phyloP scores from a whole-genome alignment of 2,113 vertebrate species.

The Ramphastos sulfuratus region DNA sequence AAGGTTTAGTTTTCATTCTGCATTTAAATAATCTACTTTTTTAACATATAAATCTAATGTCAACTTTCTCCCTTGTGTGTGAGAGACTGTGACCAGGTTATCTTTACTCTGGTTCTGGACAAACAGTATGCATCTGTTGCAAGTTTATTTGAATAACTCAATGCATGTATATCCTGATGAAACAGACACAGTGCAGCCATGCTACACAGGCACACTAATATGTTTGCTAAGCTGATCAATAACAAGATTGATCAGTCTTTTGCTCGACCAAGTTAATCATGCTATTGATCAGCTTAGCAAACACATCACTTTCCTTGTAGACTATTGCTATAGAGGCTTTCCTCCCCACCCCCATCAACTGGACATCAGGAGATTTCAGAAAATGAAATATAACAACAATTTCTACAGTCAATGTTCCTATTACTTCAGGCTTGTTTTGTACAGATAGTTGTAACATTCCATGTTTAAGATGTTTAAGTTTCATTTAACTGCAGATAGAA shows the following conservation, averaged over 20 bases:
- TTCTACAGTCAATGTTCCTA: slow-evolving; percentile 35
- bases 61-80: slow-evolving; percentile 5
- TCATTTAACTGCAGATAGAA: background rate
- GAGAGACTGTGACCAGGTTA: slow-evolving; percentile 13
- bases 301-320: slow-evolving; percentile 22
- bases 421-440: slow-evolving; percentile 52
- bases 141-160: slow-evolving; percentile 47
- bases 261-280: slow-evolving; percentile 69
- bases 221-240: slow-evolving; percentile 73
- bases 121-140: slow-evolving; percentile 20
- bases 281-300: slow-evolving; percentile 74
- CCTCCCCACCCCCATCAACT: background rate
- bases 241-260: slow-evolving; percentile 75
- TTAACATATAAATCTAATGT: background rate
- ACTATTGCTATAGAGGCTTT: background rate
- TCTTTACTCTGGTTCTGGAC: background rate
- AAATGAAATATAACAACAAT: slow-evolving; percentile 63
- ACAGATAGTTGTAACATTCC: slow-evolving; percentile 12
- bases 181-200: slow-evolving; percentile 33
- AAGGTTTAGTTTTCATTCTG: slow-evolving; percentile 27
- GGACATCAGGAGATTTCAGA: background rate
- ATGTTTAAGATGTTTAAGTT: background rate
- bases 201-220: slow-evolving; percentile 51
- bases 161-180: slow-evolving; percentile 12
- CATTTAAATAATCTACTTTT: slow-evolving; percentile 30